phyloP scores from a whole-genome alignment of 2,888 invertebrate genomes.

The Synergus japonicus region DNA sequence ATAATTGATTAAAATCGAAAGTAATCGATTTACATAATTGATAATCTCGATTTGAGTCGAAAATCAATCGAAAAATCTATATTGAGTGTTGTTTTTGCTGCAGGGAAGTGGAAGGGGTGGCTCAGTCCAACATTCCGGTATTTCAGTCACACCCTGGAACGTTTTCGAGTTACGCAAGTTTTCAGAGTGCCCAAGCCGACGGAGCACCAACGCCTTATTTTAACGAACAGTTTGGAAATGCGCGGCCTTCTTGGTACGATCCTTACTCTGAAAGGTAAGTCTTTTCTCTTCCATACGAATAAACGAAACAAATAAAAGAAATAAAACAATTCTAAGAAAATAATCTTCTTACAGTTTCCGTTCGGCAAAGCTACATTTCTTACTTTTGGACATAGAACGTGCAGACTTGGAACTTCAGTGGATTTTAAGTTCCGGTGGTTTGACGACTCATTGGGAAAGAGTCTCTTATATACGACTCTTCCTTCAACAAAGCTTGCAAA shows the following conservation, averaged over 20 bases:
- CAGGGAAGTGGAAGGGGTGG: conserved; percentile 66
- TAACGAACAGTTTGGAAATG: conserved; percentile 79
- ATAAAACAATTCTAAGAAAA: conserved; percentile 13
- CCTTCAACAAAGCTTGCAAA: conserved; percentile 84
- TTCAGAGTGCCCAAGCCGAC: conserved; percentile 66
- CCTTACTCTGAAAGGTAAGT: conserved; percentile 79
- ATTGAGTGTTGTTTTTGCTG: conserved; percentile 12
- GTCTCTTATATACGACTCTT: conserved; percentile 82
- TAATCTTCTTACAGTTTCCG: conserved; percentile 78
- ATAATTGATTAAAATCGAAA: no score
- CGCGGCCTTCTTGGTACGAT: conserved; percentile 81
- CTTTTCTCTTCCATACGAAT: conserved; percentile 22
- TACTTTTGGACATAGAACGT: conserved; percentile 83
- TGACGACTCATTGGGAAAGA: conserved; percentile 84
- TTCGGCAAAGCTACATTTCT: conserved; percentile 81
- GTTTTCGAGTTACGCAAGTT: conserved; percentile 61
- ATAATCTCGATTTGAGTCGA: no score
- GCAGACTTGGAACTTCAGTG: conserved; percentile 85
- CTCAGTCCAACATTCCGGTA: conserved; percentile 65
- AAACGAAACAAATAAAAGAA: conserved; percentile 1
- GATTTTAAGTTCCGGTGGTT: conserved; percentile 81
- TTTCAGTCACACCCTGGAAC: conserved; percentile 65
- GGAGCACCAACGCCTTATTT: conserved; percentile 65
- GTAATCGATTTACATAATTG: background rate
- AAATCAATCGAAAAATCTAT: background rate